Percentiles rank a stretch among this genome's conserved stretches.
These are phyloP conservation scores for Fragum sueziense DNA, from an alignment of 2,888 invertebrate species.

Conservation along the genomic window DNA sequence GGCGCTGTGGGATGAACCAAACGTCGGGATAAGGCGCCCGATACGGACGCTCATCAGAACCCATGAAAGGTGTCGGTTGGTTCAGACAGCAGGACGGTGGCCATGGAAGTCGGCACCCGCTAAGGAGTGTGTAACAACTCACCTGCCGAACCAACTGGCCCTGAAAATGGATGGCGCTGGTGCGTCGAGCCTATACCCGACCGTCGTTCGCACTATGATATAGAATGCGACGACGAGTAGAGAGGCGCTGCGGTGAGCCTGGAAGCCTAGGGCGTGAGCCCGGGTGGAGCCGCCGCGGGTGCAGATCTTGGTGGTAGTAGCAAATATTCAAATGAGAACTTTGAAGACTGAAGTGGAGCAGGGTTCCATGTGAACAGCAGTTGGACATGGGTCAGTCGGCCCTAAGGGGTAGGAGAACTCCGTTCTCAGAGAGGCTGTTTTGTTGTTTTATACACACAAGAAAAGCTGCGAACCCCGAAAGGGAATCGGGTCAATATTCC, in stretches of 20 bases:
- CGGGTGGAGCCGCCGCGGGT: slow-evolving; percentile 83
- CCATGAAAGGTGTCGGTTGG: slow-evolving; percentile 87
- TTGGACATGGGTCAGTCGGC: slow-evolving; percentile 75
- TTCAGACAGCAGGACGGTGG: slow-evolving; percentile 89
- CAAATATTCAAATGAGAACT: slow-evolving; percentile 87
- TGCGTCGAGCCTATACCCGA: slow-evolving; percentile 59
- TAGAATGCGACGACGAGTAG: slow-evolving; percentile 86
- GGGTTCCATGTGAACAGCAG: slow-evolving; percentile 86
- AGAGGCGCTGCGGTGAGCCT: slow-evolving; percentile 85
- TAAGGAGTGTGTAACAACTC: slow-evolving; percentile 86
- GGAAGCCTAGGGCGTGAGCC: slow-evolving; percentile 86
- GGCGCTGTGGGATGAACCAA: slow-evolving; percentile 91
- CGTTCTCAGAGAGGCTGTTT: slow-evolving; percentile 55
- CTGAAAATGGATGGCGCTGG: slow-evolving; percentile 87
- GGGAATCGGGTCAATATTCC: slow-evolving; percentile 82
- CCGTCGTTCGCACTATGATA: slow-evolving; percentile 23
- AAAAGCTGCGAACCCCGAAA: slow-evolving; percentile 69
- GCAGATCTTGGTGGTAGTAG: slow-evolving; percentile 88
- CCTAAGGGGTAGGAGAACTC: slow-evolving; percentile 76
- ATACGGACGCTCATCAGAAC: slow-evolving; percentile 86
- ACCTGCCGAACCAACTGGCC: slow-evolving; percentile 87
- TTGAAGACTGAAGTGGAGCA: slow-evolving; percentile 82
- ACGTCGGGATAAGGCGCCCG: slow-evolving; percentile 88
- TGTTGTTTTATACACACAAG: slow-evolving; percentile 22
- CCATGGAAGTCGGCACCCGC: slow-evolving; percentile 90